phyloP scores from a whole-genome alignment of 2,113 vertebrate genomes.

The Elanus axillaris region DNA sequence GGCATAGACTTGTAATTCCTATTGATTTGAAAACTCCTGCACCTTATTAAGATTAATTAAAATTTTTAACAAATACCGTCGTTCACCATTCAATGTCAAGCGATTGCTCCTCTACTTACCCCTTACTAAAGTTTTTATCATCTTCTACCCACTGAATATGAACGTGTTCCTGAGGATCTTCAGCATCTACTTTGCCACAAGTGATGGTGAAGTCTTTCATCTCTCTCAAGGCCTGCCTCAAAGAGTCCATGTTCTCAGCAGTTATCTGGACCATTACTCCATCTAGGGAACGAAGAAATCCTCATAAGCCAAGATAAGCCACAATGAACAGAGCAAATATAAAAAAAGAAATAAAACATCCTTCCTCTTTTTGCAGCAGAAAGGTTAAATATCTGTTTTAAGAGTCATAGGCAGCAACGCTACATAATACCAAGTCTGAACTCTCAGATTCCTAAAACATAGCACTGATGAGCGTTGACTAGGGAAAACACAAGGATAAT shows the following conservation, averaged over 20 bases:
- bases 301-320: background rate
- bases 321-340: background rate
- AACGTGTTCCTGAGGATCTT: slow-evolving; percentile 92
- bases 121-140: slow-evolving; percentile 93
- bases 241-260: slow-evolving; percentile 92
- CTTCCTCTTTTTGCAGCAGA: background rate
- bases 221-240: slow-evolving; percentile 92
- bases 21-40: background rate
- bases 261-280: slow-evolving; percentile 99
- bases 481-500: background rate
- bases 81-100: background rate
- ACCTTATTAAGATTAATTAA: background rate
- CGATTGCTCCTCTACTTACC: slow-evolving; percentile 70
- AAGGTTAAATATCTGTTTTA: background rate
- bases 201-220: slow-evolving; percentile 97
- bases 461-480: background rate
- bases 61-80: background rate
- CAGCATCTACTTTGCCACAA: slow-evolving; percentile 90
- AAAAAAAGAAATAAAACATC: background rate
- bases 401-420: background rate
- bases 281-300: slow-evolving; percentile 73
- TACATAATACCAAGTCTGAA: background rate
- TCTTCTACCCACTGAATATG: slow-evolving; percentile 96
- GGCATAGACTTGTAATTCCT: background rate
- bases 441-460: background rate